These are phyloP conservation scores for Nysson spinosus DNA, from an alignment of 2,888 invertebrate genomes.

Conservation along the genomic window DNA sequence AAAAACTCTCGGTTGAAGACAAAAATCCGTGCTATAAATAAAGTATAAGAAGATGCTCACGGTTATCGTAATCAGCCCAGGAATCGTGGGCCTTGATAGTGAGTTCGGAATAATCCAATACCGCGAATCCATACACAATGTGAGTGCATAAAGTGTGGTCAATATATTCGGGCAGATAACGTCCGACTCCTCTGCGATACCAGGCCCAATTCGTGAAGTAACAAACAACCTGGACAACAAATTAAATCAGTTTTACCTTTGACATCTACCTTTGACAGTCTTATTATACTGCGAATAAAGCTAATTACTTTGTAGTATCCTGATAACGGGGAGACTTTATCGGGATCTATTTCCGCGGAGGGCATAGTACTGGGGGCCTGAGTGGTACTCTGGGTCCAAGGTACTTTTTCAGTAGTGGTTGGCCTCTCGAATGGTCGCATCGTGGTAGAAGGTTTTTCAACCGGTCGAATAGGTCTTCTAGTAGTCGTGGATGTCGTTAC, in stretches of 20 bases:
- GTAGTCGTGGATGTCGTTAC: background rate
- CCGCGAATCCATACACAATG: slow-evolving; percentile 95
- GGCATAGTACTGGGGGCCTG: slow-evolving; percentile 69
- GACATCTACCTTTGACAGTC: too few species aligned
- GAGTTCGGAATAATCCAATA: slow-evolving; percentile 89
- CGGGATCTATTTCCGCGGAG: slow-evolving; percentile 73
- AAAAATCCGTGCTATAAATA: too few species aligned
- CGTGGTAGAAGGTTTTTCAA: background rate
- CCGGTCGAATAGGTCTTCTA: background rate
- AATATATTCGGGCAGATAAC: slow-evolving; percentile 91
- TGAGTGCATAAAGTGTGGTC: slow-evolving; percentile 94
- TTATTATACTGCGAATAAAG: background rate
- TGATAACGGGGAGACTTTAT: slow-evolving; percentile 78
- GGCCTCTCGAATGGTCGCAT: too few species aligned
- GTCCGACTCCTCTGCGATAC: slow-evolving; percentile 90
- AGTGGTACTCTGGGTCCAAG: slow-evolving; percentile 58
- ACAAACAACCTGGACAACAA: slow-evolving; percentile 83
- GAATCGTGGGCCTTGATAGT: slow-evolving; percentile 90
- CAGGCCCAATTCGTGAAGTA: slow-evolving; percentile 97
- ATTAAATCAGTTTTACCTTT: background rate
- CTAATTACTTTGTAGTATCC: slow-evolving; percentile 83
- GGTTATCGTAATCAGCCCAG: slow-evolving; percentile 93
- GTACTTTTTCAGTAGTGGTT: background rate
- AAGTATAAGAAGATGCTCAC: slow-evolving; percentile 77
- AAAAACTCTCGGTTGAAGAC: too few species aligned